These are phyloP conservation scores for Drosophila algonquin DNA, from an alignment of 2,888 invertebrate genomes.

Conservation along the genomic window DNA sequence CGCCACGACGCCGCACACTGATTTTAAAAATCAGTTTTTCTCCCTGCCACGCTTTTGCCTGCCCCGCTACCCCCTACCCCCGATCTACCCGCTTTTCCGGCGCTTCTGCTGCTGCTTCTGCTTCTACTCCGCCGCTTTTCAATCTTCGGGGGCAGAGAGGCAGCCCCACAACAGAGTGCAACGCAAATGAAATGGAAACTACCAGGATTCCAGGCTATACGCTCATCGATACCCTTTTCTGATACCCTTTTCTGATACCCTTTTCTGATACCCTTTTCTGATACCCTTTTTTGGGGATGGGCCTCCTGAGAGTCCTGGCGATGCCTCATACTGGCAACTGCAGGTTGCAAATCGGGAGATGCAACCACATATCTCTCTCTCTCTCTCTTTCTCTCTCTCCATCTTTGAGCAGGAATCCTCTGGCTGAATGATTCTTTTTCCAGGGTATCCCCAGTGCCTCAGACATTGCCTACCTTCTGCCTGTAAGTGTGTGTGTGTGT, in stretches of 20 bases:
- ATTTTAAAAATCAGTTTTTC: constrained; percentile 36
- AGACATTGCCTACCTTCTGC: neutral
- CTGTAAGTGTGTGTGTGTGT: neutral
- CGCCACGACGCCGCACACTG: constrained; percentile 9
- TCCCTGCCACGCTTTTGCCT: neutral
- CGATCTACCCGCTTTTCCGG: constrained; percentile 14
- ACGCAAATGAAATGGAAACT: constrained; percentile 63
- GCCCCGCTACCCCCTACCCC: too few species aligned
- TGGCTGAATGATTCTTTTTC: too few species aligned
- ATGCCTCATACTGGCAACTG: too few species aligned
- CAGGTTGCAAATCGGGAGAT: too few species aligned
- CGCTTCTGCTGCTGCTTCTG: neutral
- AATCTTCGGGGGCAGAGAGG: constrained; percentile 63
- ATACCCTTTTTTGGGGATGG: too few species aligned
- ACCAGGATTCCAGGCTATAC: constrained; percentile 40
- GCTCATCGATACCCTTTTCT: too few species aligned
- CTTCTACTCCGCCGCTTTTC: constrained; percentile 56
- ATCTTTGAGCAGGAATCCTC: too few species aligned
- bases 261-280: too few species aligned
- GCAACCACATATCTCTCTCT: too few species aligned
- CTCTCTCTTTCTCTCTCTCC: too few species aligned
- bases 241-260: neutral
- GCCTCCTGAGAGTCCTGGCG: too few species aligned
- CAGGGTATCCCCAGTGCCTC: neutral
- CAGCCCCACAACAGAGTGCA: constrained; percentile 54